A percentile compares a stretch with the other conserved stretches of the same genome.
Evolutionary conservation across 2,113 vertebrate genomes (phyloP).

Genomic region (Pachypanchax playfairii): DNA sequence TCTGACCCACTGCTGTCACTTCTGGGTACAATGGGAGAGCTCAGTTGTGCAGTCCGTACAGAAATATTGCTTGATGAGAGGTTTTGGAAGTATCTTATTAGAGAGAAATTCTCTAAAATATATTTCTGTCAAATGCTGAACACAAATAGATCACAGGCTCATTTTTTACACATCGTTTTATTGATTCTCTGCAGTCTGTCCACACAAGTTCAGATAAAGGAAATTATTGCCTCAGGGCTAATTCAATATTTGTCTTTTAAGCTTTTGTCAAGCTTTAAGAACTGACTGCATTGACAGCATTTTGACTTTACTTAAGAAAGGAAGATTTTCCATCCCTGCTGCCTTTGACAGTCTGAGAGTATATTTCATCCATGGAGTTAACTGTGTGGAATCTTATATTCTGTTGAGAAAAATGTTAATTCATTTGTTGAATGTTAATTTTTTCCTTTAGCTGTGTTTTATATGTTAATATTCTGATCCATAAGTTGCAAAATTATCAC

Average conservation of each 20-base stretch:
- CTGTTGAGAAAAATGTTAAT: background rate
- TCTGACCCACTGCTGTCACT: background rate
- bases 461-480: background rate
- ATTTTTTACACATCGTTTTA: constrained; percentile 14
- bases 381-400: background rate
- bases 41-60: background rate
- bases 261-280: constrained; percentile 1
- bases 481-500: background rate
- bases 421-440: background rate
- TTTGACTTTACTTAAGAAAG: background rate
- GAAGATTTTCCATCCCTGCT: constrained; percentile 1
- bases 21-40: background rate
- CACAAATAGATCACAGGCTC: constrained; percentile 1
- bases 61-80: background rate
- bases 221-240: background rate
- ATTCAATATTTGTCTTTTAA: constrained; percentile 1
- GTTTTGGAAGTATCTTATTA: background rate
- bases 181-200: constrained; percentile 28
- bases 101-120: background rate
- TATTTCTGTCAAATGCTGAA: constrained; percentile 5
- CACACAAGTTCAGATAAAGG: constrained; percentile 20
- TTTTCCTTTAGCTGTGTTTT: background rate
- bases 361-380: too few relatives aligned
- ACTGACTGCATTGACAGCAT: background rate
- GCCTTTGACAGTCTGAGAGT: background rate